Percentiles rank a stretch among this genome's conserved stretches.
phyloP scores from a whole-genome alignment of 2,797 vertebrate species.

The Myoxocephalus aenaeus region DNA sequence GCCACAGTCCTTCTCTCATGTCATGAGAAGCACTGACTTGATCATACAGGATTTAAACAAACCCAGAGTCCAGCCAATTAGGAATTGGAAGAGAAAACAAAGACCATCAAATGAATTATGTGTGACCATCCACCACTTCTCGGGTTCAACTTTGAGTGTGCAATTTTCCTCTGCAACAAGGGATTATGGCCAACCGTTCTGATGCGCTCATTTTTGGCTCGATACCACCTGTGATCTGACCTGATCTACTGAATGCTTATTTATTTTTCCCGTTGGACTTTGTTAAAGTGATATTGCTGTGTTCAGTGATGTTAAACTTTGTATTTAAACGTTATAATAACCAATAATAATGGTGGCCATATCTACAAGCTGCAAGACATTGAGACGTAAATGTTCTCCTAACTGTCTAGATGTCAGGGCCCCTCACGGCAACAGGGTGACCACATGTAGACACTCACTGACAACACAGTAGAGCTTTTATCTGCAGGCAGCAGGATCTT shows the following conservation, averaged over 20 bases:
- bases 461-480: constrained; percentile 34
- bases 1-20: background rate
- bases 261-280: background rate
- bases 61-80: background rate
- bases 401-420: constrained; percentile 11
- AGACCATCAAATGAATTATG: background rate
- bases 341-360: background rate
- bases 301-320: constrained; percentile 8
- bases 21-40: background rate
- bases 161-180: background rate
- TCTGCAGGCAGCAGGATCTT: constrained; percentile 13
- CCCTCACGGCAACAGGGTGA: constrained; percentile 3
- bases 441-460: constrained; percentile 22
- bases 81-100: background rate
- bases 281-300: background rate
- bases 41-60: constrained; percentile 9
- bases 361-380: background rate
- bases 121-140: background rate
- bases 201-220: background rate
- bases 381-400: background rate
- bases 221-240: background rate
- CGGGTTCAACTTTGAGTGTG: background rate
- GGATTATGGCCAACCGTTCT: background rate
- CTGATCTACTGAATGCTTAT: background rate
- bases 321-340: constrained; percentile 2